Conservation (phyloP, 2,888 invertebrate genomes). For the Drosophila conformis region DNA sequence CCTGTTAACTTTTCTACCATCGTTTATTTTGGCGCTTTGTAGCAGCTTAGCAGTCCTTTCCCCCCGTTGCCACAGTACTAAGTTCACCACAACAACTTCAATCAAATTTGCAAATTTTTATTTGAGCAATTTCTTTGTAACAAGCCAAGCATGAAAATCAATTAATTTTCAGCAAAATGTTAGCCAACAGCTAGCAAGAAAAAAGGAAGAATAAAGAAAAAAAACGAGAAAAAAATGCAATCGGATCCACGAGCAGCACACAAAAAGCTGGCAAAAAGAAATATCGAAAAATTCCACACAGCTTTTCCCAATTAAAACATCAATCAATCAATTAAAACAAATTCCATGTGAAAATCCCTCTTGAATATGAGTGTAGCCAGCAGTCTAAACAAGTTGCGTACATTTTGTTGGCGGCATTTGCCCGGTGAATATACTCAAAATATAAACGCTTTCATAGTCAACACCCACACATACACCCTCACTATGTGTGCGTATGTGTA, state of each 20-base stretch:
- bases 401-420: slow-evolving; percentile 59
- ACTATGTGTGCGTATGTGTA: background rate
- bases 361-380: slow-evolving; percentile 69
- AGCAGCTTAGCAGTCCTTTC: slow-evolving; percentile 62
- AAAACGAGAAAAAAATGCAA: slow-evolving; percentile 30
- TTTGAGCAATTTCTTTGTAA: slow-evolving; percentile 78
- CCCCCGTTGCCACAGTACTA: slow-evolving; percentile 3
- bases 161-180: slow-evolving; percentile 80
- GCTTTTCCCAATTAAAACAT: slow-evolving; percentile 83
- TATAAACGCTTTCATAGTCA: slow-evolving; percentile 66
- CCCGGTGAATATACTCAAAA: slow-evolving; percentile 52
- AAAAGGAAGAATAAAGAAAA: slow-evolving; percentile 29
- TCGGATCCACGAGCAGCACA: slow-evolving; percentile 30
- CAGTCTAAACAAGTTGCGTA: slow-evolving; percentile 66
- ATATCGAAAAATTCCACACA: slow-evolving; percentile 51
- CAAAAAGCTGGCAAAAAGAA: slow-evolving; percentile 41
- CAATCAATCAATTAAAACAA: slow-evolving; percentile 82
- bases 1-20: slow-evolving; percentile 26
- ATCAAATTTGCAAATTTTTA: slow-evolving; percentile 78
- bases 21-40: slow-evolving; percentile 72
- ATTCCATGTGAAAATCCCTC: slow-evolving; percentile 75
- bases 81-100: slow-evolving; percentile 70
- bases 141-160: slow-evolving; percentile 78
- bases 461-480: slow-evolving; percentile 1
- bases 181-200: slow-evolving; percentile 55